Evolutionary conservation across 2,888 invertebrate species (phyloP), one percentile per base, ranked within the genome.

Genomic region (Meta bourneti): DNA sequence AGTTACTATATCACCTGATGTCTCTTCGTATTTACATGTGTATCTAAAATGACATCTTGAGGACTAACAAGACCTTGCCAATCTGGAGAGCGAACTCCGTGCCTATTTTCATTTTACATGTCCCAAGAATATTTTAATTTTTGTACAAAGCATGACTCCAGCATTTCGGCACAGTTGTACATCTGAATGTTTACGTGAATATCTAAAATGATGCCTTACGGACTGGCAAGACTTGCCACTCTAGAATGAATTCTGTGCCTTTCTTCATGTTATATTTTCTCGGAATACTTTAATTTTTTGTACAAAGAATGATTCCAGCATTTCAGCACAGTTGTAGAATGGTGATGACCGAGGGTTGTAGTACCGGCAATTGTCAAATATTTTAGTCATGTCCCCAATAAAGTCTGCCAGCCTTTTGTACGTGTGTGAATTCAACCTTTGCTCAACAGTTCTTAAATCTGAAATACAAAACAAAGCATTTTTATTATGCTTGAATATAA

Each of bases 281-380:
- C 94, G 87, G 71, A 94, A 94, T 74, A 93, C 89, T 91, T 94
- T 94, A 93, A 98, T 97, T 96, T 98, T 98, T 95, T 98, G 97
- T 95, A 98, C 98, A 96, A 99, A 99, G 95, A 97, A 98, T 92
- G 97, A 97, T 96, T 99, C 99, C 93, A 99, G 96, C 87, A 97
- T 97, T 95, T 99, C 98, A 48, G 99, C 99, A 96, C 98, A 98
- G 94, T 98, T 97, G 95, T 98, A 99, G 95, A 99, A 98, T 93
- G 98, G 97, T 20, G 99, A 98, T 95, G 98, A 98, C 94, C 97
- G 97, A 92, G 98, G 98, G 95, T 99, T 99, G 95, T 98, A 99
- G 95, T 98, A 98, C 93, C 99, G 97, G 96, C 99, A 99, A 95
- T 99, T 99, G 96, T 99, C 99, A 95, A 99, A 99, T 95, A 99